phyloP scores from a whole-genome alignment of 2,113 vertebrate genomes.

The Lagopus muta region DNA sequence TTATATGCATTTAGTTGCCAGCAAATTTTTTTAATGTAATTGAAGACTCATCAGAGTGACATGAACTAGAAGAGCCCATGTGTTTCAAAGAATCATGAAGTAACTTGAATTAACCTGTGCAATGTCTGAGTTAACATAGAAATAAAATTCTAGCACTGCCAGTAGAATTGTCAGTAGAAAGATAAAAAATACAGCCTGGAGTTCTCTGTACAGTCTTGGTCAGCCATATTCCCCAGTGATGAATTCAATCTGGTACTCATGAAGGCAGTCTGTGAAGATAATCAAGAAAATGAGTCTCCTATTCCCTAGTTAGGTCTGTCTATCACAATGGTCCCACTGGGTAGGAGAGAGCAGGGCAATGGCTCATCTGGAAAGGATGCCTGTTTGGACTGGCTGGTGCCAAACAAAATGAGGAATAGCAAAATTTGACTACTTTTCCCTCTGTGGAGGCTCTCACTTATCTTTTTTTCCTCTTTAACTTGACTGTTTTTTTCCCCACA shows the following conservation, averaged over 20 bases:
- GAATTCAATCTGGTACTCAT: neutral
- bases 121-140: neutral
- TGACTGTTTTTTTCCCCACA: neutral
- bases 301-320: neutral
- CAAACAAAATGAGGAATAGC: neutral
- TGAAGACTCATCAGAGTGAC: neutral
- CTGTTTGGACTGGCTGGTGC: neutral
- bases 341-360: neutral
- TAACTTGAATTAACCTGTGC: neutral
- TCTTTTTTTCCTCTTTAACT: neutral
- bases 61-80: neutral
- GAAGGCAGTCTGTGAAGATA: neutral
- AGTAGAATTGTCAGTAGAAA: constrained; percentile 6
- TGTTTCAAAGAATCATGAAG: neutral
- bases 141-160: neutral
- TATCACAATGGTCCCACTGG: neutral
- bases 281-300: neutral
- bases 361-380: neutral
- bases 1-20: neutral
- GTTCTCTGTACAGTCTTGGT: neutral
- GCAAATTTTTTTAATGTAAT: neutral
- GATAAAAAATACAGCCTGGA: neutral
- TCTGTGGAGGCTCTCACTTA: neutral
- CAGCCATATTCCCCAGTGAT: neutral
- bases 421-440: neutral